Base-by-base conservation (phyloP, 2,888 invertebrate genomes). In the Pachydiplax longipennis region DNA sequence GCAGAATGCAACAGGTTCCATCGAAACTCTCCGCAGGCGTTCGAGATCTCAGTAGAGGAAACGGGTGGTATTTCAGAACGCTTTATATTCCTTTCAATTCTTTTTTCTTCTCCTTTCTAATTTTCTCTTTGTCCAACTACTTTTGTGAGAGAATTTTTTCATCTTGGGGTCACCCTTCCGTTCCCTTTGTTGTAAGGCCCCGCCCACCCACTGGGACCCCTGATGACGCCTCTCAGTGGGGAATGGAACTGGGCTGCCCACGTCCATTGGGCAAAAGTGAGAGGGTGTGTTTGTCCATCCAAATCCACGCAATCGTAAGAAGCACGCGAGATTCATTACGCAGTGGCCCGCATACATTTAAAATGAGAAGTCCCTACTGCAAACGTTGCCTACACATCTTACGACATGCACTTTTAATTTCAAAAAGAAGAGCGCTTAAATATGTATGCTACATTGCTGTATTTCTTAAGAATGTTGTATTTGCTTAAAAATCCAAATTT, bases 141-240 rank as follows among this genome's bases (percentile, higher is more conserved):
- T 87, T 48, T 61, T n/a, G 37, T 65, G 61, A 22, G 87, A 61
- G 61, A 37, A n/a, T 61, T 58, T 37, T 61, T 87, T 65, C 87
- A 37, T 65, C 87, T 61, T 22, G 31, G 83, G 83, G 25, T 53
- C 18, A 25, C 35, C 83, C 87, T 37, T 87, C 61, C 61, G 61
- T 87, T 58, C 58, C 61, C 22, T 83, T 83, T 83, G 83, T 83
- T 83, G 83, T 58, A 37, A 31, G 61, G 22, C 35, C 13, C 37
- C 37, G 87, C 40, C 87, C 87, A 87, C 87, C 87, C 87, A 87
- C 53, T 61, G 87, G 58, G 87, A 87, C 37, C 65, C 87, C 87
- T 87, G 61, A 87, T 87, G 87, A 61, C 31, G 61, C n/a, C 61
- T 61, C 82, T 13, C 48, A 40, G 40, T 44, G 73, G 73, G 73